Evolutionary conservation across 2,888 invertebrate genomes (phyloP), one percentile per base, ranked within the genome.

Genomic region (Adela reaumurella): DNA sequence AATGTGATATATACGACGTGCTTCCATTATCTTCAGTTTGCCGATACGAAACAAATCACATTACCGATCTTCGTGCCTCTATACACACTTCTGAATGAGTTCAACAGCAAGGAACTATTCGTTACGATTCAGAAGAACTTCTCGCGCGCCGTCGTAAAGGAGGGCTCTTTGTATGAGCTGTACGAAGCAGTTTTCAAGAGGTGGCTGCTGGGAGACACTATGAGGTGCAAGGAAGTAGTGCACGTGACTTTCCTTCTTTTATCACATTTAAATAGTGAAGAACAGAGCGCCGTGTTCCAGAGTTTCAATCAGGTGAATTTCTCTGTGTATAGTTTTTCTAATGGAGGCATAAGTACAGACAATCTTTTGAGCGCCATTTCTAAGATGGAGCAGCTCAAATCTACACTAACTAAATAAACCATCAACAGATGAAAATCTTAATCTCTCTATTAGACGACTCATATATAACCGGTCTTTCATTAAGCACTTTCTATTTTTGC

Each of bases 201-300:
- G 1, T 85, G 86, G 84, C 64, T 87, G 47, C 56, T 66, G 1
- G 68, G 70, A 0, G 77, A 80, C 46, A 62, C 70, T 1, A 78
- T 82, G 55, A 68, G 81, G 17, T 77, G 81, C 41, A 79, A 80
- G 53, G 62, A 78, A 28, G 67, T 86, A 2, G 69, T 88, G 2
- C 83, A 87, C 57, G 67, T 90, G 11, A 68, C 85, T 45, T 89
- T 90, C 62, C 70, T 83, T 50, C 59, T 87, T 46, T 60, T 87
- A 51, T 70, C 71, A 28, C 81, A 84, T 54, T 62, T 88, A 55
- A 62, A 66, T 18, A 71, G 79, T 29, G 64, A 67, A 0, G 82
- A 85, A 47, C 84, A 84, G 58, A 67, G 79, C 19, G 63, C 64
- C 2, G 68, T 86, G 51, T 71, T 89, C 52, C 64, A 74, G 18